phyloP scores from a whole-genome alignment of 2,797 vertebrate species.

The Mormyrus hasselquistii region DNA sequence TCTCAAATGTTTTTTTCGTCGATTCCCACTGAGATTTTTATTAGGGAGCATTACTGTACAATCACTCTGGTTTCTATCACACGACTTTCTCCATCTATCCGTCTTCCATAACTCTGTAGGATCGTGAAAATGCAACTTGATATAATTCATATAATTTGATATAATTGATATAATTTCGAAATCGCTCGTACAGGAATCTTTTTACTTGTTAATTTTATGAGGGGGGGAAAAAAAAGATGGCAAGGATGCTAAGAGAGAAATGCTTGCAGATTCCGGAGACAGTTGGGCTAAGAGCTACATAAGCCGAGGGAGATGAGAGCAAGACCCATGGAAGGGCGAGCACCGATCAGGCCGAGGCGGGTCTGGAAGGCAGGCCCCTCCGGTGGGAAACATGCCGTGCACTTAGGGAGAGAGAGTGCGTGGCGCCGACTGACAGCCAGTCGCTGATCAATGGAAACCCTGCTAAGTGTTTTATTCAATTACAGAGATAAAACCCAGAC shows the following conservation, averaged over 20 bases:
- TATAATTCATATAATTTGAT: background rate
- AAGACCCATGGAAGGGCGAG: background rate
- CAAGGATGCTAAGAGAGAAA: background rate
- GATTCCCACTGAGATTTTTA: background rate
- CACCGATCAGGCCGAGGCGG: background rate
- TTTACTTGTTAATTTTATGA: background rate
- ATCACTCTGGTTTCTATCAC: background rate
- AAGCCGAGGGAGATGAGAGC: background rate
- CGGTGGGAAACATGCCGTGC: background rate
- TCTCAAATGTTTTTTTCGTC: background rate
- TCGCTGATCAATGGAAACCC: constrained; percentile 35
- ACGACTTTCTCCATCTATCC: background rate
- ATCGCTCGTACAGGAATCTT: background rate
- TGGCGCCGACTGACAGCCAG: background rate
- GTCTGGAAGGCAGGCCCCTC: background rate
- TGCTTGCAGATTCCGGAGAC: background rate
- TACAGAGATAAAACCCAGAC: constrained; percentile 28
- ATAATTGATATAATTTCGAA: background rate
- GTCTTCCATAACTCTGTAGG: background rate
- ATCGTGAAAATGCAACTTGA: background rate
- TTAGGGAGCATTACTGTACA: background rate
- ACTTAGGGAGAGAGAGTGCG: background rate
- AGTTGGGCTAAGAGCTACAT: background rate
- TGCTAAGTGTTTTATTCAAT: constrained; percentile 37
- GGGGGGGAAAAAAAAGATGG: background rate